A percentile compares a stretch with the other conserved stretches of the same genome.
Evolutionary conservation across 2,797 vertebrate species (phyloP).

Genomic region (Bradypodion ventrale): DNA sequence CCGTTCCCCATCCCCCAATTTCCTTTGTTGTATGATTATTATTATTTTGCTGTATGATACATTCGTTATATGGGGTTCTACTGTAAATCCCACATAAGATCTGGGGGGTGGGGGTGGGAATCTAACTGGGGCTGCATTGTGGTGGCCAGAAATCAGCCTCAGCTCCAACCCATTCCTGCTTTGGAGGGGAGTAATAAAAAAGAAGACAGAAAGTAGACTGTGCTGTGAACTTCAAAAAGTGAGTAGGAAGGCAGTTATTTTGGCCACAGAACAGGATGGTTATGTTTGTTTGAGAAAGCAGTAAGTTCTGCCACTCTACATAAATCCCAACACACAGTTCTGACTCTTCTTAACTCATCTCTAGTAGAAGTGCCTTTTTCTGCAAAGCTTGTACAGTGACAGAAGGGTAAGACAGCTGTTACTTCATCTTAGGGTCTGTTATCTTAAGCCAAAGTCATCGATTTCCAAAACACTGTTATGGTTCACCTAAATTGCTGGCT

Average conservation of each 20-base stretch:
- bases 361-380: conserved; percentile 1
- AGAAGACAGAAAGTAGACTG: background rate
- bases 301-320: background rate
- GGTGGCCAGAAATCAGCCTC: too few species aligned
- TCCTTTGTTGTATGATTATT: too few species aligned
- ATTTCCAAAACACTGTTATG: background rate
- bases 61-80: too few species aligned
- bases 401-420: background rate
- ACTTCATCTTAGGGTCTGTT: background rate
- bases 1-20: too few species aligned
- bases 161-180: background rate
- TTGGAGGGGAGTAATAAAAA: too few species aligned
- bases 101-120: background rate
- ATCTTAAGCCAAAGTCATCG: background rate
- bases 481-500: background rate
- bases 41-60: too few species aligned
- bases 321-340: background rate
- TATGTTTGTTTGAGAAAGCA: background rate
- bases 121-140: too few species aligned
- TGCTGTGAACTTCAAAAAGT: background rate
- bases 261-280: background rate
- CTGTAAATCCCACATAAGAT: too few species aligned
- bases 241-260: background rate
- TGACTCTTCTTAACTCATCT: background rate
- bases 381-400: conserved; percentile 10